These are phyloP conservation scores for Ramazzottius varieornatus DNA, from an alignment of 2,888 invertebrate species.

Conservation along the genomic window DNA sequence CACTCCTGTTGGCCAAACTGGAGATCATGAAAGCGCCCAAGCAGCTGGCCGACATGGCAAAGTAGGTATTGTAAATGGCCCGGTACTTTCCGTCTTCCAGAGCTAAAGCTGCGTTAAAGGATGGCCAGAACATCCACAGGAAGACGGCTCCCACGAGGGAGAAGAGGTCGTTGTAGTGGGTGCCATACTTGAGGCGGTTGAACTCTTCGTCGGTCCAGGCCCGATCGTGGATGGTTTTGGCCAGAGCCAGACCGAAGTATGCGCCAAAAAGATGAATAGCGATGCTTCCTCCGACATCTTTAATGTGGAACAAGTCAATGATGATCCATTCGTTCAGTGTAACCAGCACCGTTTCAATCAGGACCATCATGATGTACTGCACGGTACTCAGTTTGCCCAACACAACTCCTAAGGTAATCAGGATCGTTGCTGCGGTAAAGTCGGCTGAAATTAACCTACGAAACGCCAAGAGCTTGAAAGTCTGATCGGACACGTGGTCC, in stretches of 20 bases:
- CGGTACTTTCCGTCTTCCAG: conserved; percentile 46
- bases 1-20: conserved; percentile 37
- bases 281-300: conserved; percentile 78
- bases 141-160: conserved; percentile 48
- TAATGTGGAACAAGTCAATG: background rate
- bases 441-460: conserved; percentile 23
- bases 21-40: conserved; percentile 61
- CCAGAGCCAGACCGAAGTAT: conserved; percentile 75
- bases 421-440: conserved; percentile 24
- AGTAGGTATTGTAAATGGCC: conserved; percentile 72
- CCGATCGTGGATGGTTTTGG: conserved; percentile 33
- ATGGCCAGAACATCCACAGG: conserved; percentile 89
- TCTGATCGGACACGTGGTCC: background rate
- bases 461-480: background rate
- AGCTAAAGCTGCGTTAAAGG: conserved; percentile 49
- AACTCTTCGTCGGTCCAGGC: conserved; percentile 18
- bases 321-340: conserved; percentile 19
- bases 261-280: conserved; percentile 83
- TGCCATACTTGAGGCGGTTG: background rate
- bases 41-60: conserved; percentile 52
- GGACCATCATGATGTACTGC: conserved; percentile 24
- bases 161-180: background rate
- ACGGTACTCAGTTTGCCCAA: conserved; percentile 25
- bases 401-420: conserved; percentile 28
- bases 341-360: conserved; percentile 24